A percentile compares a stretch with the other conserved stretches of the same genome.
Evolutionary conservation across 1,140 invertebrate genomes (phyloP).

Genomic region (Nixonia krombeini): DNA sequence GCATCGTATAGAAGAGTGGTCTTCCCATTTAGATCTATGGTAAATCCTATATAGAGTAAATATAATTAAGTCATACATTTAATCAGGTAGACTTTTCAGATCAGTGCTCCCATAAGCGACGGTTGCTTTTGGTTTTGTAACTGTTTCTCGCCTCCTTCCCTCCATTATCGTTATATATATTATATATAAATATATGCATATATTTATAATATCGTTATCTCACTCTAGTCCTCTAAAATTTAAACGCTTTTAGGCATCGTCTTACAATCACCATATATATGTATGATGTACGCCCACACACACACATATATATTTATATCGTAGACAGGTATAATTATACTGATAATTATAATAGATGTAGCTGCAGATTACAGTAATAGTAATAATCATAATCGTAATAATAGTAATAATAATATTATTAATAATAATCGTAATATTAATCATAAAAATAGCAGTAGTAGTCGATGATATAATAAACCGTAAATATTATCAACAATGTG

Average conservation of each 20-base stretch:
- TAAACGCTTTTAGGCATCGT: slow-evolving; percentile 54
- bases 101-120: slow-evolving; percentile 59
- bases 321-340: slow-evolving; percentile 47
- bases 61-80: slow-evolving; percentile 72
- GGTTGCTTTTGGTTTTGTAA: slow-evolving; percentile 25
- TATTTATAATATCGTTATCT: slow-evolving; percentile 43
- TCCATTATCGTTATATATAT: slow-evolving; percentile 42
- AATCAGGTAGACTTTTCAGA: slow-evolving; percentile 72
- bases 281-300: too few species aligned
- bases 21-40: slow-evolving; percentile 68
- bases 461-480: slow-evolving; percentile 8
- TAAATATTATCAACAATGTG: slow-evolving; percentile 13
- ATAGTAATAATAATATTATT: too few species aligned
- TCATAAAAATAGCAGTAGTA: slow-evolving; percentile 19
- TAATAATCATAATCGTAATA: too few species aligned
- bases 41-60: slow-evolving; percentile 71
- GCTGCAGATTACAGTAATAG: slow-evolving; percentile 5
- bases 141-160: slow-evolving; percentile 33
- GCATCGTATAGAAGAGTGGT: slow-evolving; percentile 60
- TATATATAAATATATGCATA: slow-evolving; percentile 23
- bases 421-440: slow-evolving; percentile 16
- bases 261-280: slow-evolving; percentile 43
- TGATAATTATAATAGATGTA: slow-evolving; percentile 10
- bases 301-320: slow-evolving; percentile 48
- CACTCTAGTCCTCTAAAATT: slow-evolving; percentile 55